phyloP scores from a whole-genome alignment of 2,888 invertebrate genomes.

The Cetonia aurata region DNA sequence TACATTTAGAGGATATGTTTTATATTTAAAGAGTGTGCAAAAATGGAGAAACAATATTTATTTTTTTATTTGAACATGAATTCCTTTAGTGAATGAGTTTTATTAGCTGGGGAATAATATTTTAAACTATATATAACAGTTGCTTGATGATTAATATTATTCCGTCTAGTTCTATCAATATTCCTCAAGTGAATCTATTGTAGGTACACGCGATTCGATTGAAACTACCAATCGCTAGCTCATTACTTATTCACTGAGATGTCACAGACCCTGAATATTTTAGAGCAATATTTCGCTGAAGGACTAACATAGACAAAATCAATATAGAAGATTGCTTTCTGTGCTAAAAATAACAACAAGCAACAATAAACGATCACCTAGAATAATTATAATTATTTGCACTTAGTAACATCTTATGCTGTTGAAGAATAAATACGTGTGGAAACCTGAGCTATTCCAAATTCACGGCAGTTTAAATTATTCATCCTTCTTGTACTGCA shows the following conservation, averaged over 20 bases:
- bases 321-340: conserved; percentile 14
- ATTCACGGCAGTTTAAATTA: too few relatives aligned
- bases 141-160: too few relatives aligned
- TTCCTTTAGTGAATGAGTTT: too few relatives aligned
- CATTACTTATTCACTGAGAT: conserved; percentile 24
- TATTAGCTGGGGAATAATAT: too few relatives aligned
- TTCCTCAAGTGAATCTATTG: neutral
- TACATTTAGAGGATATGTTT: conserved; percentile 1
- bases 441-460: too few relatives aligned
- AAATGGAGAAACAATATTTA: too few relatives aligned
- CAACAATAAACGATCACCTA: neutral
- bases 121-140: too few relatives aligned
- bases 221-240: conserved; percentile 23
- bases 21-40: neutral
- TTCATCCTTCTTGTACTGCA: too few relatives aligned
- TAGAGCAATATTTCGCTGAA: conserved; percentile 14
- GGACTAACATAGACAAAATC: conserved; percentile 26
- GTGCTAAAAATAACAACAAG: conserved; percentile 3
- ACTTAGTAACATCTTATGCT: neutral
- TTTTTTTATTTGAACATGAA: too few relatives aligned
- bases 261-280: conserved; percentile 20
- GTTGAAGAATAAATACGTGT: neutral
- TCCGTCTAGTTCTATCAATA: too few relatives aligned
- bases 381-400: neutral
- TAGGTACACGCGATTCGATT: neutral